Evolutionary conservation across 2,888 invertebrate genomes (phyloP).

Genomic region (Zeuzera pyrina): DNA sequence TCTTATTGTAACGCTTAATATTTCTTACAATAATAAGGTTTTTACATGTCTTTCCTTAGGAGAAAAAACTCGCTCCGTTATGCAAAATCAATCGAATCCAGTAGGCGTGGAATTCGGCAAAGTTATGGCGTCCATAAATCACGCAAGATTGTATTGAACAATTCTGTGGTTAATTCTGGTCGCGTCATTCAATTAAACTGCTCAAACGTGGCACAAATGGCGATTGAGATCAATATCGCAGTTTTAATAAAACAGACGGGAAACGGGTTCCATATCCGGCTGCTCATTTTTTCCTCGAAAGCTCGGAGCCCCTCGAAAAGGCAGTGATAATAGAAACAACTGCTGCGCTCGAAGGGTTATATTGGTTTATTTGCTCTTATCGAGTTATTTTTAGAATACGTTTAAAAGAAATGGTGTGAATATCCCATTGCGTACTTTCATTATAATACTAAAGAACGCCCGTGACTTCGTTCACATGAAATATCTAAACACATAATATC

Average conservation of each 20-base stretch:
- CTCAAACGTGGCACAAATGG: conserved; percentile 29
- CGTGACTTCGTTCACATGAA: too few relatives aligned
- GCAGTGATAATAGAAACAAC: conserved; percentile 68
- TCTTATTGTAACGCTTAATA: too few relatives aligned
- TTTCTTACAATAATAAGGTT: too few relatives aligned
- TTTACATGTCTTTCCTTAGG: neutral
- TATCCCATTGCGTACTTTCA: conserved; percentile 2
- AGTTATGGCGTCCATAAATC: conserved; percentile 56
- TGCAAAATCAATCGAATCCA: conserved; percentile 13
- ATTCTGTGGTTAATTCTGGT: conserved; percentile 36
- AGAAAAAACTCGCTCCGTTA: neutral
- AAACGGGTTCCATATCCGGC: conserved; percentile 60
- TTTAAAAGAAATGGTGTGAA: conserved; percentile 39
- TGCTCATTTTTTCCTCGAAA: conserved; percentile 38
- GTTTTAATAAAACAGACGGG: conserved; percentile 68
- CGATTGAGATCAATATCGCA: conserved; percentile 60
- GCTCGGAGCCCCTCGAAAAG: conserved; percentile 41
- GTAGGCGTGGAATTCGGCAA: conserved; percentile 44
- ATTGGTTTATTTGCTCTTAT: conserved; percentile 46
- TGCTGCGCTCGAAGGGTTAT: conserved; percentile 56
- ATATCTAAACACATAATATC: too few relatives aligned
- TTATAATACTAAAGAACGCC: too few relatives aligned
- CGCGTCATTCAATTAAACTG: conserved; percentile 54
- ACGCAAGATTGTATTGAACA: conserved; percentile 49
- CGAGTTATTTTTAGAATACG: conserved; percentile 31